Percentiles rank a stretch among this genome's conserved stretches.
phyloP scores from a whole-genome alignment of 1,140 invertebrate species.

The Hermetia illucens region DNA sequence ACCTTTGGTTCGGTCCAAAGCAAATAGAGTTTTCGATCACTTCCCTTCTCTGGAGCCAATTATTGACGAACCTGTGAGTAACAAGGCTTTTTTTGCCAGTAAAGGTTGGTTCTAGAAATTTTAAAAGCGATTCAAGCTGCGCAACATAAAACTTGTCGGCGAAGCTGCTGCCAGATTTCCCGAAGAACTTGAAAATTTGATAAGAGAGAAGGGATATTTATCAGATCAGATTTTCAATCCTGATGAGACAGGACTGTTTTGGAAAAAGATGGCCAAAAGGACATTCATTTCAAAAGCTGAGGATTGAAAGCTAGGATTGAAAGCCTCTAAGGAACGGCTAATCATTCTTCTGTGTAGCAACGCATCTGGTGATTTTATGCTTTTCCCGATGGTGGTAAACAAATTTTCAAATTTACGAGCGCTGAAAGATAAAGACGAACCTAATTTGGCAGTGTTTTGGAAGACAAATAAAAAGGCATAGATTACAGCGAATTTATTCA shows the following conservation, averaged over 20 bases:
- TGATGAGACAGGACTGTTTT: neutral
- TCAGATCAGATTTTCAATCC: neutral
- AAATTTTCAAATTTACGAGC: neutral
- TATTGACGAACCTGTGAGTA: too few relatives aligned
- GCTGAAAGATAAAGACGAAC: neutral
- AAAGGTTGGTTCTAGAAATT: too few relatives aligned
- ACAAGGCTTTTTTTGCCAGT: too few relatives aligned
- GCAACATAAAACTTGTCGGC: too few relatives aligned
- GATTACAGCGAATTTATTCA: neutral
- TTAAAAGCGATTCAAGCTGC: too few relatives aligned
- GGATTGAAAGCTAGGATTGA: neutral
- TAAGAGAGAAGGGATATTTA: constrained; percentile 1
- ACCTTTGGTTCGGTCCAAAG: too few relatives aligned
- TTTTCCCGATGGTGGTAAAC: neutral
- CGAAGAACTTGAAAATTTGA: too few relatives aligned
- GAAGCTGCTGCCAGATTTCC: too few relatives aligned
- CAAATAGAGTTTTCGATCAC: too few relatives aligned
- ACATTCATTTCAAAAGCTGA: neutral
- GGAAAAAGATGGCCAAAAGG: neutral
- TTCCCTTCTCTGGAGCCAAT: too few relatives aligned
- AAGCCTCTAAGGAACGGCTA: neutral
- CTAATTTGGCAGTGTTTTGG: neutral
- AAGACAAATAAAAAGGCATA: neutral
- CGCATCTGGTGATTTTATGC: neutral
- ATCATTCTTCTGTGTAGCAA: neutral